Evolutionary conservation across 2,113 vertebrate species (phyloP).

Genomic region (Picathartes gymnocephalus): DNA sequence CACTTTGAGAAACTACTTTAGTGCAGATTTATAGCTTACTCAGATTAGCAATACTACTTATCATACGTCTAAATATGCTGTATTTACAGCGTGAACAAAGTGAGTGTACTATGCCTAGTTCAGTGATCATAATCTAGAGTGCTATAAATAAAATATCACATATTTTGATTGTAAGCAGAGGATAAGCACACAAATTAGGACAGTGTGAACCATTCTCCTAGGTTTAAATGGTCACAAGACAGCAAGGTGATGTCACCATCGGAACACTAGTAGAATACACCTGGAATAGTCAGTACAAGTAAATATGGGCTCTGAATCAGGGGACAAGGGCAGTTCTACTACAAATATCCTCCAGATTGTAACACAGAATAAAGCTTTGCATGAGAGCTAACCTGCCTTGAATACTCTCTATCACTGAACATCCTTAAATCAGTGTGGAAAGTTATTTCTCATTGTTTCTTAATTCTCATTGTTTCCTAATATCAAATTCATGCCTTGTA

Average conservation of each 20-base stretch:
- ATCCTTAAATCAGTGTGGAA: background rate
- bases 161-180: background rate
- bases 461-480: background rate
- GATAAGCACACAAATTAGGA: background rate
- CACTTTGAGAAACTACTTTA: background rate
- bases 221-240: background rate
- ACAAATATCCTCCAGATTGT: background rate
- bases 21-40: background rate
- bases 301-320: background rate
- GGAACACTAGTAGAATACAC: background rate
- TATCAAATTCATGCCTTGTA: background rate
- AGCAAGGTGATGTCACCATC: background rate
- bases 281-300: background rate
- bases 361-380: background rate
- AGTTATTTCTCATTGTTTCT: background rate
- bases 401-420: background rate
- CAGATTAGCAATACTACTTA: background rate
- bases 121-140: background rate
- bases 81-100: background rate
- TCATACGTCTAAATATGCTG: background rate
- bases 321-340: background rate
- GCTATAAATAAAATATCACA: background rate
- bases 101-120: background rate
- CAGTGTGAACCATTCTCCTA: background rate
- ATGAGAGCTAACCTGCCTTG: background rate